phyloP scores from a whole-genome alignment of 2,113 vertebrate species.

The Lepidiolamprologus cunningtoni region DNA sequence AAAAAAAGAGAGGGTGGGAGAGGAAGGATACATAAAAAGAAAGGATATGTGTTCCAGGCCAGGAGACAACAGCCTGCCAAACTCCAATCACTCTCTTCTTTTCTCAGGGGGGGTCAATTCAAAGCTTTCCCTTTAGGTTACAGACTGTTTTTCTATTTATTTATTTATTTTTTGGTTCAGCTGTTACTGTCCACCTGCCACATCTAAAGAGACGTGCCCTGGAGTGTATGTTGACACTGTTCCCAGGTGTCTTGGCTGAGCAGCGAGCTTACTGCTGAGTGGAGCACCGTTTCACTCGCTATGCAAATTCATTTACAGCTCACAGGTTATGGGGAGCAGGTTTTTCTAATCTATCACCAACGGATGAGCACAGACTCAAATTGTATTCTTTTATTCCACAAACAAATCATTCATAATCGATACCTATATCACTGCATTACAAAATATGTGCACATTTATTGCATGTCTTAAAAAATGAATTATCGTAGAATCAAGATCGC shows the following conservation, averaged over 20 bases:
- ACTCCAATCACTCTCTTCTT: not conserved
- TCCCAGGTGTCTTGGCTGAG: conserved; percentile 17
- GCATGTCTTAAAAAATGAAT: not conserved
- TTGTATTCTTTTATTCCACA: not conserved
- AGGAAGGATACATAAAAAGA: not conserved
- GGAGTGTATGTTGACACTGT: not conserved
- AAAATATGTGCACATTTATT: not conserved
- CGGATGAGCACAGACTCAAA: not conserved
- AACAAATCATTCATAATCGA: not conserved
- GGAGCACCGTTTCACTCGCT: not conserved
- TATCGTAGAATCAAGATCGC: not conserved
- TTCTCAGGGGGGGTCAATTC: not conserved
- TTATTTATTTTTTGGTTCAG: not conserved
- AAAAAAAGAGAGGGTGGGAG: not conserved
- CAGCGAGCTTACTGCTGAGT: not conserved
- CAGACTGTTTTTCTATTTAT: not conserved
- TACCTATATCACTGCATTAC: not conserved
- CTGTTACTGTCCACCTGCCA: not conserved
- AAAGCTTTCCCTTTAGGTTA: not conserved
- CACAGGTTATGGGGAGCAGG: not conserved
- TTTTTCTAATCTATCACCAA: not conserved
- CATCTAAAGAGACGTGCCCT: not conserved
- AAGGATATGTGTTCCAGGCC: not conserved
- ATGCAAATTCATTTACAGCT: not conserved
- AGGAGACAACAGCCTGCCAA: not conserved